Evolutionary conservation across 2,113 vertebrate genomes (phyloP), one percentile per base, ranked within the genome.

Genomic region (Oxyruncus cristatus): DNA sequence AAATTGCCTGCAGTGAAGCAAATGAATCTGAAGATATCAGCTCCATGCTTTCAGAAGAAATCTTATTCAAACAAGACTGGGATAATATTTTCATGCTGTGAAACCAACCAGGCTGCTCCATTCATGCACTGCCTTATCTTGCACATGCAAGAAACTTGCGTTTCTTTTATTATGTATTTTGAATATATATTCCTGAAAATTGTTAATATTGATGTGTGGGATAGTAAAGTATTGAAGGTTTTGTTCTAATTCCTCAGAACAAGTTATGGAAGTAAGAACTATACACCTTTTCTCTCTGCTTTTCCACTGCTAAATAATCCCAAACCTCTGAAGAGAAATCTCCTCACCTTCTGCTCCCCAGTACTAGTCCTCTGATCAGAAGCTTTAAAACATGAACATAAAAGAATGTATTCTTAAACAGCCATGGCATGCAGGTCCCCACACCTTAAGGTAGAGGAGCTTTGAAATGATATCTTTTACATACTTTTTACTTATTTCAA

Each of bases 1-100:
- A 85, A 95, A 94, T 59, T 94, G 53, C 84, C 63, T 82, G 46
- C 74, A 76, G 85, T 35, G 88, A 91, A 93, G 73, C 49, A 81
- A 94, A 93, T 46, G 18, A 84, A 66, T 56, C 41, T 75, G 47
- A 93, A 92, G 70, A 75, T 81, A 94, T 22, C 39, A 67, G 68
- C 85, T 86, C 49, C 50, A 52, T 16, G 50, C 67, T 89, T 92
- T 88, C 76, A 65, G 78, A 94, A 78, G 50, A 74, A 91, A 76
- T 32, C n/a, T 91, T 89, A 91, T 41, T 81, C 83, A 74, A 62
- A 90, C 49, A 83, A 75, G 73, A 58, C 46, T 62, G 50, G 53
- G 47, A 61, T 56, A 71, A 53, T 35, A 61, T 82, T 92, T 90
- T 73, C 66, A 62, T 8, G 66, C 6, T 66, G 62, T 75, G 77